Evolutionary conservation across 2,888 invertebrate species (phyloP).

Genomic region (Halocaridina rubra): DNA sequence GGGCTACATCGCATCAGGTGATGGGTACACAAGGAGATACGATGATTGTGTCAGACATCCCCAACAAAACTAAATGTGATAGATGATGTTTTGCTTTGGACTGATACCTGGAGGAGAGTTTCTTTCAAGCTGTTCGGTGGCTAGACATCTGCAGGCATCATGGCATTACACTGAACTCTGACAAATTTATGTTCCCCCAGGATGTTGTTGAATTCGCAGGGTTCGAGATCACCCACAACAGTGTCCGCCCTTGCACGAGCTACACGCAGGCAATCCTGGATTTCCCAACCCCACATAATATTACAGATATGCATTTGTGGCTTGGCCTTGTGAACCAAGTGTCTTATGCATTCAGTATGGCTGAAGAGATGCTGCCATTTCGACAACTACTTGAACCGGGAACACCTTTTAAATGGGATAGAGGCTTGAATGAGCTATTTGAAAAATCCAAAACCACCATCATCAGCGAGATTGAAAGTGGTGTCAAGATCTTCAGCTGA

Average conservation of each 20-base stretch:
- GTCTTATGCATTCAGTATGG: slow-evolving; percentile 20
- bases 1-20: slow-evolving; percentile 28
- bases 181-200: background rate
- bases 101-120: slow-evolving; percentile 1
- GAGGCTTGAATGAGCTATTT: background rate
- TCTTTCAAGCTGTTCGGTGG: background rate
- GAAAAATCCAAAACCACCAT: slow-evolving; percentile 28
- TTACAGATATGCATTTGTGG: slow-evolving; percentile 21
- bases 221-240: background rate
- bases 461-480: background rate
- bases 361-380: background rate
- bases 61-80: slow-evolving; percentile 6
- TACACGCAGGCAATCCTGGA: background rate
- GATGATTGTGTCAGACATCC: slow-evolving; percentile 16
- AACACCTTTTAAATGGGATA: background rate
- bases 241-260: background rate
- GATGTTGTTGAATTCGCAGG: slow-evolving; percentile 10
- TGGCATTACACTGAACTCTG: slow-evolving; percentile 9
- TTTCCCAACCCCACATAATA: background rate
- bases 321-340: slow-evolving; percentile 41
- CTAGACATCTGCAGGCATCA: background rate
- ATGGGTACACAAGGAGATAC: slow-evolving; percentile 5
- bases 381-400: background rate
- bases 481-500: slow-evolving; percentile 16
- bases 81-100: slow-evolving; percentile 17